These are phyloP conservation scores for Cheilinus undulatus DNA, from an alignment of 2,113 vertebrate genomes.

Conservation along the genomic window DNA sequence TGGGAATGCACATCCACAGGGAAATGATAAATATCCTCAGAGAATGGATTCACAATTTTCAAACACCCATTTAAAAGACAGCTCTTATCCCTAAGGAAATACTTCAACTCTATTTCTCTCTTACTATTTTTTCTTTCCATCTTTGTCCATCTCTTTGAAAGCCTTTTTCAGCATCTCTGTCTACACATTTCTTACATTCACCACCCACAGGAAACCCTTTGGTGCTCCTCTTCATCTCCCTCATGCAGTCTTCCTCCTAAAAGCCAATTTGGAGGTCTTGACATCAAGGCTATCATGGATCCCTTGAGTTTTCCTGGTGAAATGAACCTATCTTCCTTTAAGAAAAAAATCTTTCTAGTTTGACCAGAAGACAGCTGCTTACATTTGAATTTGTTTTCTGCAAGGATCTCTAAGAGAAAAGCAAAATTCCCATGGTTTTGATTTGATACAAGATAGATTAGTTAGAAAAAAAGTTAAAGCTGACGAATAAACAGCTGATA, in stretches of 20 bases:
- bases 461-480: no score
- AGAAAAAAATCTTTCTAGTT: background rate
- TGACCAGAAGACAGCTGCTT: background rate
- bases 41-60: slow-evolving; percentile 71
- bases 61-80: slow-evolving; percentile 63
- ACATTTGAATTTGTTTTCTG: background rate
- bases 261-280: slow-evolving; percentile 71
- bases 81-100: slow-evolving; percentile 59
- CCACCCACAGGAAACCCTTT: slow-evolving; percentile 47
- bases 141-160: slow-evolving; percentile 39
- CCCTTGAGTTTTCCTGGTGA: slow-evolving; percentile 36
- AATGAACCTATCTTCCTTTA: slow-evolving; percentile 32
- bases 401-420: background rate
- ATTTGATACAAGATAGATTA: background rate
- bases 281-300: slow-evolving; percentile 49
- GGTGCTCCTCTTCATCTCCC: slow-evolving; percentile 18
- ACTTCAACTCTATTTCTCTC: slow-evolving; percentile 53
- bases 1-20: slow-evolving; percentile 56
- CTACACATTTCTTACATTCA: slow-evolving; percentile 42
- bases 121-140: slow-evolving; percentile 37
- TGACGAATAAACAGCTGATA: no score
- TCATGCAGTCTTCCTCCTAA: slow-evolving; percentile 40
- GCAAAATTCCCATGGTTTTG: background rate
- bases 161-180: slow-evolving; percentile 28
- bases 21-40: slow-evolving; percentile 70